Percentiles rank a stretch among this genome's conserved stretches.
phyloP scores from a whole-genome alignment of 2,797 vertebrate species.

The Ptychobarbus kaznakovi region DNA sequence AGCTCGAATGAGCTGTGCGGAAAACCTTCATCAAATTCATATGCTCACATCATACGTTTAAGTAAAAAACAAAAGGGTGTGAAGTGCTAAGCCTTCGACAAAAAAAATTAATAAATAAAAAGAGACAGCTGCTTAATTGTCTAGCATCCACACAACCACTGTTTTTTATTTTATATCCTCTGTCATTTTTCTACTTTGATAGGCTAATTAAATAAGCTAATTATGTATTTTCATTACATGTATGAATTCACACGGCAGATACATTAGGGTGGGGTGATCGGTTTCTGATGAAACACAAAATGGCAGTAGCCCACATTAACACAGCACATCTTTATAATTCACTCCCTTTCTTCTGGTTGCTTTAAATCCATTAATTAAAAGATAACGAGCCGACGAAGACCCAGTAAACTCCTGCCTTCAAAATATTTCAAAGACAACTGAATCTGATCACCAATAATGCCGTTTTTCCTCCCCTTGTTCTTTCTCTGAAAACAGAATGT shows the following conservation, averaged over 20 bases:
- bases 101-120: too few species aligned
- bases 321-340: not conserved
- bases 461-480: not conserved
- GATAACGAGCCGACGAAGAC: not conserved
- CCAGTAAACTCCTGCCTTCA: slow-evolving; percentile 25
- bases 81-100: not conserved
- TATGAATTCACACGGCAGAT: slow-evolving; percentile 18
- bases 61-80: too few species aligned
- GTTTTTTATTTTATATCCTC: not conserved
- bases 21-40: slow-evolving; percentile 29
- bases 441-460: slow-evolving; percentile 15
- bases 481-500: slow-evolving; percentile 13
- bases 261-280: slow-evolving; percentile 5
- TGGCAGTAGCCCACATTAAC: slow-evolving; percentile 30
- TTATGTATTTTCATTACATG: not conserved
- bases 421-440: not conserved
- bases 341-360: not conserved
- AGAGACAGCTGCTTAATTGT: not conserved
- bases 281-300: slow-evolving; percentile 42
- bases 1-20: slow-evolving; percentile 22
- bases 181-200: slow-evolving; percentile 30
- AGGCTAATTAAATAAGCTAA: slow-evolving; percentile 39
- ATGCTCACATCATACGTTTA: not conserved
- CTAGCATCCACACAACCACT: not conserved
- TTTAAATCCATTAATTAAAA: not conserved